Evolutionary conservation across 2,113 vertebrate species (phyloP), one percentile per base, ranked within the genome.

Genomic region (Platichthys flesus): DNA sequence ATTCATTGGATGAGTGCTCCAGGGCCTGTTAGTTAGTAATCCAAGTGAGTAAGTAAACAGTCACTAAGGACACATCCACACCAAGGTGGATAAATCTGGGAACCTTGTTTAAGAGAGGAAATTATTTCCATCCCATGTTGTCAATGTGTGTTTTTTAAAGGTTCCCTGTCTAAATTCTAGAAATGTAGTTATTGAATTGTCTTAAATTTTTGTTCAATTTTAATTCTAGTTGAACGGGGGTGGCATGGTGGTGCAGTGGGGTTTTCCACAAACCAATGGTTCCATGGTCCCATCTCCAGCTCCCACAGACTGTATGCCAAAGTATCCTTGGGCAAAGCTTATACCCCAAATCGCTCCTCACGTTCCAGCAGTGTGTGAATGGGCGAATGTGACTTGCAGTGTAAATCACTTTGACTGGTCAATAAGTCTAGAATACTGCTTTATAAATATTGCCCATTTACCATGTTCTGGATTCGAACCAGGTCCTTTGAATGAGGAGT

Each of bases 1-100:
- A 76, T 83, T 79, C 84, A 81, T 78, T 79, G 61, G 82, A 83
- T 84, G 83, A 88, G 62, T 65, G 37, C 71, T 64, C 40, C 24
- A 45, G 31, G 65, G 74, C 57, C 52, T 82, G 42, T 71, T 74
- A 79, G 71, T 61, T 49, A 65, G 31, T 78, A 64, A 68, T 64
- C 65, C 62, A 23, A 74, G 82, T 87, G 88, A 84, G 64, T 82
- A 78, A 85, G 89, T 75, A 63, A 81, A 83, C 68, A 79, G 85
- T 85, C 83, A 85, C 67, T 9, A 49, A 62, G 64, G 75, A 59
- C 79, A 74, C 76, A 80, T 88, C 81, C 77, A 83, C 56, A 74
- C 79, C 64, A 57, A 85, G 71, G 67, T 84, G 74, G 70, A 74
- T 81, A 76, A 78, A 90, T 88, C 75, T 89, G 83, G 71, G 58